Base-by-base conservation (phyloP, 2,888 invertebrate species). In the Heteromyza rotundicornis region DNA sequence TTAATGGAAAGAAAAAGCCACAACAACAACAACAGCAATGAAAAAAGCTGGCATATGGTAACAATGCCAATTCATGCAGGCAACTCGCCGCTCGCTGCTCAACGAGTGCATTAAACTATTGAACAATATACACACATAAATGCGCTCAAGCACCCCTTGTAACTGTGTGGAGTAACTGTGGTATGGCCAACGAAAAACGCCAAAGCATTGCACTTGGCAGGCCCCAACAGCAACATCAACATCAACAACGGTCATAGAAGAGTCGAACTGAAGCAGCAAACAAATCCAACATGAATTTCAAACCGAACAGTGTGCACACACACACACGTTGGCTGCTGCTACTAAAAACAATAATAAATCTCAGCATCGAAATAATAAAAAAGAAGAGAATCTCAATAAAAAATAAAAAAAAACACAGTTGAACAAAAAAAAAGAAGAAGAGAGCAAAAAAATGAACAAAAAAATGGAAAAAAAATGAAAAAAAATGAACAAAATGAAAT, bases 61-160 rank as follows among this genome's bases (percentile, higher is more conserved):
- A 47, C 47, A 47, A 47, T 40, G 47, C 5, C 7, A 47, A 14
- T 19, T 19, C 47, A 47, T 19, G 19, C 47, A 7, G 5, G n/a
- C 47, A 47, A 17, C 3, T 47, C n/a, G 14, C 7, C 40, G n/a
- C 40, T n/a, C 40, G 3, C n/a, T 10, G 40, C 8, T n/a, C 10
- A 40, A n/a, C 10, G n/a, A 47, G 47, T 47, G 47, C 47, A 47
- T 47, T 47, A 47, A 47, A 47, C 47, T 47, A 47, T 47, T 47
- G 40, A 8, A 3, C 40, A 40, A 27, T 40, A 20, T 47, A 20
- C 7, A 19, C 20, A 47, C 47, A 19, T 14, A 47, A 19, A 20
- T 19, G 20, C 47, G 47, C 20, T 47, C 47, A 17, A 20, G 47
- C 14, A 47, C 19, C 47, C 17, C 47, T 14, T 19, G 10, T 2